Evolutionary conservation across 2,888 invertebrate genomes (phyloP), one percentile per base, ranked within the genome.

Genomic region (Seira ritae): DNA sequence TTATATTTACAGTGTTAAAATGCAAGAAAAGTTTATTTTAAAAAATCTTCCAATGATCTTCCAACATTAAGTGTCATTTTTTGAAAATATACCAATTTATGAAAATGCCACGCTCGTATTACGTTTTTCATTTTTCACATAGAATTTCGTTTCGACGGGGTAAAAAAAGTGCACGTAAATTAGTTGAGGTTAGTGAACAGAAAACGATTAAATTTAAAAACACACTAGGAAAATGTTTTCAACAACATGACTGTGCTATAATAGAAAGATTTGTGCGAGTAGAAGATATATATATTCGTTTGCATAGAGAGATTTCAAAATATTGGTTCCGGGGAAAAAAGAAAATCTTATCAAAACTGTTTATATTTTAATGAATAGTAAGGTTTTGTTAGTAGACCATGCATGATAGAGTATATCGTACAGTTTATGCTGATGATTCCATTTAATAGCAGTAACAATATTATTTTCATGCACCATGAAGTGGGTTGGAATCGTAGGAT

Each of bases 381-480:
- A n/a, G 50, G 12, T 3, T 50, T 50, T 50, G 50, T 50, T 50
- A 50, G 50, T 50, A 50, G 50, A 50, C 50, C 50, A 50, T 50
- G 50, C 50, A 50, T n/a, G 12, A 50, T 50, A 50, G 2, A 31
- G 31, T 31, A n/a, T n/a, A n/a, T n/a, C 12, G 17, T 50, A n/a
- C 50, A 15, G 50, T 50, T 50, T 50, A n/a, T 50, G 50, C 6
- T 50, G 31, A 50, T 50, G 17, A 3, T 50, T 50, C 12, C 50
- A n/a, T 50, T 31, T 31, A 31, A 31, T 50, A 50, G 50, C 50
- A n/a, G 6, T 50, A n/a, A 3, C 1, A 50, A 50, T n/a, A n/a
- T 42, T 42, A 42, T 50, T 50, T 50, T 50, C 50, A 50, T 50
- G 50, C 50, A 50, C 3, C 17, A 8, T 50, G 17, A n/a, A 50